Percentiles rank a stretch among this genome's conserved stretches.
phyloP scores from a whole-genome alignment of 2,113 vertebrate genomes.

The Manacus vitellinus region DNA sequence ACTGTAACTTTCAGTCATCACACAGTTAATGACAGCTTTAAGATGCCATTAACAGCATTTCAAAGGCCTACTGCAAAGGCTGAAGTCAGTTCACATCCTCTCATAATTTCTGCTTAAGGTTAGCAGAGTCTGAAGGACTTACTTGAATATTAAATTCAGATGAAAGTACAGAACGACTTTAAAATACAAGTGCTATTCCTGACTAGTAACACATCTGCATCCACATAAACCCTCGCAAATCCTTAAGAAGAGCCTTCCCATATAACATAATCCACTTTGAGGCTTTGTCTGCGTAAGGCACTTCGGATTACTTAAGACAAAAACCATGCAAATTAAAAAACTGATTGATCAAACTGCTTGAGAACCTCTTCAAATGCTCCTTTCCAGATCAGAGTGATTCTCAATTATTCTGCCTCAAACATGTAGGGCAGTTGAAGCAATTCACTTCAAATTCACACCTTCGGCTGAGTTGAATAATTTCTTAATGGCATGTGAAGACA shows the following conservation, averaged over 20 bases:
- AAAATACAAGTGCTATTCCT: conserved; percentile 18
- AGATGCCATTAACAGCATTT: not conserved
- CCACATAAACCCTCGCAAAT: not conserved
- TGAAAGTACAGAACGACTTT: not conserved
- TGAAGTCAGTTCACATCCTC: not conserved
- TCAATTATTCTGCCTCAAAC: not conserved
- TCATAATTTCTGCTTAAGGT: conserved; percentile 1
- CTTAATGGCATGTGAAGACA: conserved; percentile 23
- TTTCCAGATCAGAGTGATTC: not conserved
- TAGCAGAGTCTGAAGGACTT: not conserved
- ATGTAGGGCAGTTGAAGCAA: not conserved
- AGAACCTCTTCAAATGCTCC: not conserved
- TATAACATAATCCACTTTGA: conserved; percentile 33
- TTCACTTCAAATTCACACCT: not conserved
- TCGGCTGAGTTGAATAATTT: not conserved
- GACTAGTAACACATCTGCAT: not conserved
- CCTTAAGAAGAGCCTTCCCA: conserved; percentile 20
- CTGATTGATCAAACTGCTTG: not conserved
- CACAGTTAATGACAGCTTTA: not conserved
- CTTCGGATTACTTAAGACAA: conserved; percentile 15
- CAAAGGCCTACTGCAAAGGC: not conserved
- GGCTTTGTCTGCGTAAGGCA: not conserved
- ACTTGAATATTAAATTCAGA: not conserved
- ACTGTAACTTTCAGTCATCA: not conserved
- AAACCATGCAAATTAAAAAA: not conserved